Evolutionary conservation across 2,797 vertebrate genomes (phyloP), one percentile per base, ranked within the genome.

Genomic region (Tiaroga cobitis): DNA sequence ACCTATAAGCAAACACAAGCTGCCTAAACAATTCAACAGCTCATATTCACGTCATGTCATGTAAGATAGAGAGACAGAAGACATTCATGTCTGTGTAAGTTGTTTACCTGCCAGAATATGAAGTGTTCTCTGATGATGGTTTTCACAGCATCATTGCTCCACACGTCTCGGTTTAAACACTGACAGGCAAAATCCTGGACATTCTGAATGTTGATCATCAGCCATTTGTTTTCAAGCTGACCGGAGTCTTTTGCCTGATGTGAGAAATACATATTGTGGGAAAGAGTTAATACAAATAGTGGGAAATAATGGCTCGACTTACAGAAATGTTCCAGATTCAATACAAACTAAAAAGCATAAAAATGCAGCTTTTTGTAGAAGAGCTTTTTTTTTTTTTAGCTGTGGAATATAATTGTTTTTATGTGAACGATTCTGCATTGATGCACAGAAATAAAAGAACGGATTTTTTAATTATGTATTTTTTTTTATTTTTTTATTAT

Each of bases 141-240:
- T 91, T 97, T 99, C 89, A 99, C 98, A n/a, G 97, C 97, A 81
- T 99, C 97, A 0, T 99, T 99, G 91, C 98, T 99, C 98, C 98
- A 99, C 21, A 99, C 98, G 0, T 99, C 98, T 0, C 98, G 95
- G 92, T 99, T 99, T 83, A 99, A 94, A 91, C 98, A 99, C 92
- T 99, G 98, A 90, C 98, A 99, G 73, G 98, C 97, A 80, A 99
- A 99, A 90, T 99, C 98, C 88, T 99, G 98, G 80, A 99, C 98
- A 5, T 99, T 99, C 89, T 99, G 98, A 89, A 99, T 99, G 93
- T 99, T 99, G 92, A 99, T 99, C 98, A 99, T 99, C 65, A 99
- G 95, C 98, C 98, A 99, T 83, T 99, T 99, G 94, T 99, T 99
- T 92, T 99, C 97, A 93, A 98, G 94, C 92, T 99, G 98, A 83